A percentile compares a stretch with the other conserved stretches of the same genome.
Evolutionary conservation across 1,140 invertebrate species (phyloP).

Genomic region (Drosophila kohkoa): DNA sequence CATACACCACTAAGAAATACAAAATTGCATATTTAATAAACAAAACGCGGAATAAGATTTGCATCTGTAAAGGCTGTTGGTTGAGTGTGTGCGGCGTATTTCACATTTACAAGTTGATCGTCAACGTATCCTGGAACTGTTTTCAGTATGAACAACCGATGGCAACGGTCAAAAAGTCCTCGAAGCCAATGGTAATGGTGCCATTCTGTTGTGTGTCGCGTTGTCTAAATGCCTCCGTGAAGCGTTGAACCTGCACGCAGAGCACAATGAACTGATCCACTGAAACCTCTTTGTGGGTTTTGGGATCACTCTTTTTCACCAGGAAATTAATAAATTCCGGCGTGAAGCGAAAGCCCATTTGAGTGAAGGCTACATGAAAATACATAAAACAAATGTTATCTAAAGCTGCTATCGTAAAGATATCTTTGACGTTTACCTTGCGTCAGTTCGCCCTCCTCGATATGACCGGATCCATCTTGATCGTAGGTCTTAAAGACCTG

Average conservation of each 20-base stretch:
- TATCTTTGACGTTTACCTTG: slow-evolving; percentile 86
- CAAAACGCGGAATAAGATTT: slow-evolving; percentile 48
- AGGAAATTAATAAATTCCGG: slow-evolving; percentile 92
- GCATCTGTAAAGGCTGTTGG: slow-evolving; percentile 25
- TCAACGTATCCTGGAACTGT: not conserved
- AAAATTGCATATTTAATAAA: slow-evolving; percentile 53
- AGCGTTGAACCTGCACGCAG: slow-evolving; percentile 94
- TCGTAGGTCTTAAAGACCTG: slow-evolving; percentile 93
- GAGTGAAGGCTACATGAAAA: slow-evolving; percentile 88
- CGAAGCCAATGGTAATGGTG: slow-evolving; percentile 92
- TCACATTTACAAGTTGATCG: slow-evolving; percentile 7
- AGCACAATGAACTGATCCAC: slow-evolving; percentile 95
- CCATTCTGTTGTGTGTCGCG: slow-evolving; percentile 91
- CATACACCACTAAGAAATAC: slow-evolving; percentile 46
- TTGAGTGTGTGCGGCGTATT: slow-evolving; percentile 23
- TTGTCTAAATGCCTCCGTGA: slow-evolving; percentile 92
- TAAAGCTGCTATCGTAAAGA: not conserved
- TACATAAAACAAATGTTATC: slow-evolving; percentile 17
- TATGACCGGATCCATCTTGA: slow-evolving; percentile 92
- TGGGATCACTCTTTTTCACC: slow-evolving; percentile 88
- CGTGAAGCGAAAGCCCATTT: slow-evolving; percentile 95
- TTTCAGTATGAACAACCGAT: slow-evolving; percentile 89
- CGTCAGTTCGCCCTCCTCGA: slow-evolving; percentile 92
- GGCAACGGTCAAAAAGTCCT: slow-evolving; percentile 93
- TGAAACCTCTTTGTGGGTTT: slow-evolving; percentile 88